phyloP scores from a whole-genome alignment of 2,797 vertebrate genomes.

The Micrastur ruficollis region DNA sequence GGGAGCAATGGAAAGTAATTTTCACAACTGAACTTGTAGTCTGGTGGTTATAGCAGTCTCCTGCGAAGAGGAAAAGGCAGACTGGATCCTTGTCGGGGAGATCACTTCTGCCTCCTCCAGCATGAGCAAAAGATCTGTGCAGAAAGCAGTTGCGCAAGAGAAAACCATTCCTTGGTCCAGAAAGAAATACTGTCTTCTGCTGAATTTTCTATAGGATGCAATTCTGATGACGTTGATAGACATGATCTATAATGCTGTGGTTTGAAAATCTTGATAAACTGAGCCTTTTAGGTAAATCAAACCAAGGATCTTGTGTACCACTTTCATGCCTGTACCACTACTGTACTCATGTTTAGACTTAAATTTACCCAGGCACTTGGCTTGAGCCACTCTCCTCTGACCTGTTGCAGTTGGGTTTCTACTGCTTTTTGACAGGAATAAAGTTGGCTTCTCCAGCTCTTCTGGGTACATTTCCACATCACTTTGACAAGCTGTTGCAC shows the following conservation, averaged over 20 bases:
- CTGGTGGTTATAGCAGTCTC: background rate
- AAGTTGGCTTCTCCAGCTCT: background rate
- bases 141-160: background rate
- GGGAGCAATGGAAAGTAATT: background rate
- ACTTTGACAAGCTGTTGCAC: background rate
- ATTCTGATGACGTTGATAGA: background rate
- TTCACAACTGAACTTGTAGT: background rate
- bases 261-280: background rate
- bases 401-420: background rate
- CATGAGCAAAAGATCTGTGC: background rate
- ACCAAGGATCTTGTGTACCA: background rate
- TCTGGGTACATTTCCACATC: background rate
- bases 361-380: background rate
- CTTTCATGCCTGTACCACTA: background rate
- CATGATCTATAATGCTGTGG: background rate
- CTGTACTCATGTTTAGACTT: background rate
- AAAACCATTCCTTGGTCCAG: background rate
- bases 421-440: background rate
- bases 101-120: background rate
- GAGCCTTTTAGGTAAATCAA: background rate
- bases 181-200: background rate
- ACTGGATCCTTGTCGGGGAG: background rate
- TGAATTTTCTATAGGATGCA: background rate
- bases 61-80: background rate
- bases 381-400: background rate